Evolutionary conservation across 2,888 invertebrate genomes (phyloP), one percentile per base, ranked within the genome.

Genomic region (Tupiocoris notatus): DNA sequence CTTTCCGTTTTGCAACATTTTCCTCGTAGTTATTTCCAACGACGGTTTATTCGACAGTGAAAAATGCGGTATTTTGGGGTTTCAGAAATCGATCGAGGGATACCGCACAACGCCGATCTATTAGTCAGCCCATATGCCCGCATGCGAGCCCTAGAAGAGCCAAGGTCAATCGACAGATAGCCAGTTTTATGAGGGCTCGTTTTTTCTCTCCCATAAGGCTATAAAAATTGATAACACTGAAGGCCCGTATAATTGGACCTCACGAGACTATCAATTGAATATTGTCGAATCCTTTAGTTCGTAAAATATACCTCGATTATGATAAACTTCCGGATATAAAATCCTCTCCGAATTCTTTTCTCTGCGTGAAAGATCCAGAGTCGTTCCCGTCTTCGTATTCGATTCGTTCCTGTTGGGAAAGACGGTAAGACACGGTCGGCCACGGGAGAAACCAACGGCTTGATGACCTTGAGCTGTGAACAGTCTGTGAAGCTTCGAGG

Each of bases 151-250:
- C 39, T 7, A 54, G 39, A 65, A 24, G 56, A 67, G 22, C 39
- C 67, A 67, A 67, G 67, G 67, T 57, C 67, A 67, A 67, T 67
- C 67, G 67, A 57, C 67, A 56, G 67, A 67, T 56, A 67, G 23
- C 56, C 56, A 65, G 25, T 65, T 65, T 65, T 65, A 65, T 65
- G 39, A 65, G 65, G 65, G 65, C 25, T 24, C 17, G 65, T 24
- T 3, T 17, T 39, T 20, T 39, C 39, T 18, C 6, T 24, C 39
- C 22, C 12, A 16, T 12, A 20, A 25, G 20, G 39, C 65, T 20
- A 65, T 65, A 65, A 65, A 25, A 65, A 65, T 39, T 65, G 65
- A 25, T 65, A 39, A 39, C 12, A 39, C 6, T 12, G 39, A 39
- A 39, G 39, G 39, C 39, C 39, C 39, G 6, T 39, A 39, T 39